Evolutionary conservation across 2,113 vertebrate species (phyloP).

Genomic region (Sceloporus tristichus): DNA sequence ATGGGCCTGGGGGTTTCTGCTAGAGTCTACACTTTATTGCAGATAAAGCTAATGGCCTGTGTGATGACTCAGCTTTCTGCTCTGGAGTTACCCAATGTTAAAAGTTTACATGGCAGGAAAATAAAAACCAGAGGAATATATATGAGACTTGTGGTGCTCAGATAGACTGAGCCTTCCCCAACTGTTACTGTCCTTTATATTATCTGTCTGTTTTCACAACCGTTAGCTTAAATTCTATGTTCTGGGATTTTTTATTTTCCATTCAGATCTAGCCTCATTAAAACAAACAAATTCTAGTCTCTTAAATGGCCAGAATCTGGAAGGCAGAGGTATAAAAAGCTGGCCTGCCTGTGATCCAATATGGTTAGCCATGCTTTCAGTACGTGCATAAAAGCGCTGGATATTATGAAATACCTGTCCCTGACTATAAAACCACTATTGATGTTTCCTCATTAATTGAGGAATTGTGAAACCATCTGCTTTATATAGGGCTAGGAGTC

Average conservation of each 20-base stretch:
- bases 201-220: background rate
- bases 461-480: background rate
- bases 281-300: background rate
- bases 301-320: background rate
- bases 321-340: background rate
- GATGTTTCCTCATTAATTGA: background rate
- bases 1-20: constrained; percentile 51
- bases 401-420: background rate
- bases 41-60: constrained; percentile 35
- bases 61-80: constrained; percentile 31
- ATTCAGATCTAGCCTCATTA: accelerated
- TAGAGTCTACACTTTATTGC: constrained; percentile 36
- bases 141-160: background rate
- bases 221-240: background rate
- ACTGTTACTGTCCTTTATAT: accelerated
- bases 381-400: constrained; percentile 23
- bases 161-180: accelerated
- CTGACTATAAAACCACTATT: background rate
- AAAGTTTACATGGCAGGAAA: background rate
- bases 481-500: background rate
- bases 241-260: background rate
- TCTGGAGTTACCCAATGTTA: constrained; percentile 35
- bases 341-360: background rate
- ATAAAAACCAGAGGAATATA: background rate
- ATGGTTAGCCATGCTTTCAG: background rate